These are phyloP conservation scores for Scaptomyza reducta DNA, from an alignment of 2,888 invertebrate species.

Conservation along the genomic window DNA sequence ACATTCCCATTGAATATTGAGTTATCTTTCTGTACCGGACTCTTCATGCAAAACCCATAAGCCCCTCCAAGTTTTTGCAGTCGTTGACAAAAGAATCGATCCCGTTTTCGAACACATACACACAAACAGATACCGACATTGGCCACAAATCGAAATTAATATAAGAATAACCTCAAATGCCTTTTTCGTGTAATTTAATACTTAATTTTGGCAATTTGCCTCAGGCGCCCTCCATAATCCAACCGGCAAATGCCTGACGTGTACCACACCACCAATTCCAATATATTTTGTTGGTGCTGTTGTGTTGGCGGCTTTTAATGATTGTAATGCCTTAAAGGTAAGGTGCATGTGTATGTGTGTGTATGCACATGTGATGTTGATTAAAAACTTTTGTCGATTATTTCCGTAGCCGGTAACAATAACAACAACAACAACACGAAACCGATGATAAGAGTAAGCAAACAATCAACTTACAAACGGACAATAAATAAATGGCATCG, in stretches of 20 bases:
- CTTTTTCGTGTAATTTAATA: slow-evolving; percentile 76
- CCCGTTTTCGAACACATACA: not conserved
- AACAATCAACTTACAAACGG: slow-evolving; percentile 68
- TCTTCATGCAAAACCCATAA: not conserved
- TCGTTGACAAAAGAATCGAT: not conserved
- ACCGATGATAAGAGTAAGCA: slow-evolving; percentile 79
- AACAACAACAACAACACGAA: slow-evolving; percentile 45
- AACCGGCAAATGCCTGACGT: slow-evolving; percentile 48
- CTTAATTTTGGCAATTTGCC: slow-evolving; percentile 80
- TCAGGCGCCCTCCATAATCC: slow-evolving; percentile 58
- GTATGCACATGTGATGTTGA: slow-evolving; percentile 53
- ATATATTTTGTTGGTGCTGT: slow-evolving; percentile 7
- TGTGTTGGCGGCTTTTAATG: slow-evolving; percentile 30
- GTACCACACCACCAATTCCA: slow-evolving; percentile 6
- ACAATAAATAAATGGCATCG: slow-evolving; percentile 53
- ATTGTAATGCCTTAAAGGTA: slow-evolving; percentile 39
- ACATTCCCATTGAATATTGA: no score
- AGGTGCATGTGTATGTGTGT: slow-evolving; percentile 6
- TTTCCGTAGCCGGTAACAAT: slow-evolving; percentile 56
- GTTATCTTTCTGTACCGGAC: not conserved
- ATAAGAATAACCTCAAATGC: slow-evolving; percentile 61
- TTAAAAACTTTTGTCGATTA: slow-evolving; percentile 77
- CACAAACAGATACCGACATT: not conserved
- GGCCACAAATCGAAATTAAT: slow-evolving; percentile 54
- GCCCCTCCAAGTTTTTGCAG: not conserved